Evolutionary conservation across 2,113 vertebrate genomes (phyloP).

Genomic region (Nothoprocta pentlandii): DNA sequence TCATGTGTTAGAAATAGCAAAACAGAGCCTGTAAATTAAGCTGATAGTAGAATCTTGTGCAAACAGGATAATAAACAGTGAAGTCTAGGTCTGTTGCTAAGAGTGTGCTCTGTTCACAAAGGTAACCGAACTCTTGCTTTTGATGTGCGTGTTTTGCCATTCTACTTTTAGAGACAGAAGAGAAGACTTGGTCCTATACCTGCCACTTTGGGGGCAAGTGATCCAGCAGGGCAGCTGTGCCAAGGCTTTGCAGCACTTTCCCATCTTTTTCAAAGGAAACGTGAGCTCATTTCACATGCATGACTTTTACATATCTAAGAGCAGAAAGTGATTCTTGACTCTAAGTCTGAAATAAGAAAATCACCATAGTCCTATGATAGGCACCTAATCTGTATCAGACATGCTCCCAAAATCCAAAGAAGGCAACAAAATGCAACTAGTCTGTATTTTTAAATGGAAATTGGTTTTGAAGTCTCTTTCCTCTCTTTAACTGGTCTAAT

Average conservation of each 20-base stretch:
- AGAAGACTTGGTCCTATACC: accelerated
- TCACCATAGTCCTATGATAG: not conserved
- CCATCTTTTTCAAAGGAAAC: not conserved
- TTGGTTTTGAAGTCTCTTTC: not conserved
- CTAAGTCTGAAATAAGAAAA: not conserved
- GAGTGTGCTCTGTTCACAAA: not conserved
- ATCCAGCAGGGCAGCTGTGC: not conserved
- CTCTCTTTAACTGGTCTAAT: not conserved
- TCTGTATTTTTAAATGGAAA: not conserved
- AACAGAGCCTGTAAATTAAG: not conserved
- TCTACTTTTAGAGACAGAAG: not conserved
- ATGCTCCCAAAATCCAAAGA: not conserved
- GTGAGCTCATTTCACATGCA: not conserved
- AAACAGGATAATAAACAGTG: not conserved
- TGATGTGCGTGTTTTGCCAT: not conserved
- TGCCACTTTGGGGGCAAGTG: not conserved
- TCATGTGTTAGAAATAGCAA: not conserved
- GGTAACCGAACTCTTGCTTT: not conserved
- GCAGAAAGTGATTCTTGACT: not conserved
- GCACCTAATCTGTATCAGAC: not conserved
- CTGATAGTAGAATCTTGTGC: not conserved
- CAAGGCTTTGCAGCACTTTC: not conserved
- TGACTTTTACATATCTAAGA: not conserved
- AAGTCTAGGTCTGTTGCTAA: not conserved
- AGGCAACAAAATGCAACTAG: not conserved